Percentiles rank a stretch among this genome's conserved stretches.
These are phyloP conservation scores for Lipophrys pholis DNA, from an alignment of 2,113 vertebrate species.

Conservation along the genomic window DNA sequence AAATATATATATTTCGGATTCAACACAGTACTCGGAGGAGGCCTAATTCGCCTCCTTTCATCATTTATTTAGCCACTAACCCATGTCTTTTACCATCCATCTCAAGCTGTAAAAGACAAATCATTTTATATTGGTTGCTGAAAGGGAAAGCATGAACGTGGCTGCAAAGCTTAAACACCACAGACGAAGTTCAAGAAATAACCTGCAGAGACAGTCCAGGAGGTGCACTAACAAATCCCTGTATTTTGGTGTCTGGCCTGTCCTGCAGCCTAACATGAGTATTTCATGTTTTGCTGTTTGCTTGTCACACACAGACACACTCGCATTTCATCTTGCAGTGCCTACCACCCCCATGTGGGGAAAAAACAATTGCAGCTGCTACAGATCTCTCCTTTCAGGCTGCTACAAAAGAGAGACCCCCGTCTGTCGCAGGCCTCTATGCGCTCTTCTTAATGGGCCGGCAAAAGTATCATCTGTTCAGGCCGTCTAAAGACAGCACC, in stretches of 20 bases:
- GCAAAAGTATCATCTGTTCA: constrained; percentile 71
- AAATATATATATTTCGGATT: constrained; percentile 19
- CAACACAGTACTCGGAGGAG: constrained; percentile 16
- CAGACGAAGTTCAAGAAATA: constrained; percentile 15
- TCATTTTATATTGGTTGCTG: neutral
- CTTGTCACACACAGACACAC: constrained; percentile 60
- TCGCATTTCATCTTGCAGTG: constrained; percentile 85
- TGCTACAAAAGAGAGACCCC: constrained; percentile 82
- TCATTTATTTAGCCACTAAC: constrained; percentile 30
- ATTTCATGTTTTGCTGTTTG: constrained; percentile 56
- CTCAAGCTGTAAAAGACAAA: constrained; percentile 12
- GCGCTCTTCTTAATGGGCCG: constrained; percentile 57
- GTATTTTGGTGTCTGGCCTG: constrained; percentile 52
- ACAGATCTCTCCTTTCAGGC: constrained; percentile 81
- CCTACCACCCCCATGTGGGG: constrained; percentile 99
- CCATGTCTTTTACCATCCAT: constrained; percentile 16
- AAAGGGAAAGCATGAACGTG: constrained; percentile 13
- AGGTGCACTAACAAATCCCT: constrained; percentile 52
- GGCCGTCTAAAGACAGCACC: constrained; percentile 53
- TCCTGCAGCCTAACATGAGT: constrained; percentile 54
- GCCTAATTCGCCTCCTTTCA: constrained; percentile 36
- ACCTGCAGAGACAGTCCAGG: constrained; percentile 24
- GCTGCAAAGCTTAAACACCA: constrained; percentile 22
- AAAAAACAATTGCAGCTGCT: constrained; percentile 89
- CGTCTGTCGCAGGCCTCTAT: constrained; percentile 68